Percentiles rank a stretch among this genome's conserved stretches.
Evolutionary conservation across 2,888 invertebrate species (phyloP).

Genomic region (Caenorhabditis sp.): DNA sequence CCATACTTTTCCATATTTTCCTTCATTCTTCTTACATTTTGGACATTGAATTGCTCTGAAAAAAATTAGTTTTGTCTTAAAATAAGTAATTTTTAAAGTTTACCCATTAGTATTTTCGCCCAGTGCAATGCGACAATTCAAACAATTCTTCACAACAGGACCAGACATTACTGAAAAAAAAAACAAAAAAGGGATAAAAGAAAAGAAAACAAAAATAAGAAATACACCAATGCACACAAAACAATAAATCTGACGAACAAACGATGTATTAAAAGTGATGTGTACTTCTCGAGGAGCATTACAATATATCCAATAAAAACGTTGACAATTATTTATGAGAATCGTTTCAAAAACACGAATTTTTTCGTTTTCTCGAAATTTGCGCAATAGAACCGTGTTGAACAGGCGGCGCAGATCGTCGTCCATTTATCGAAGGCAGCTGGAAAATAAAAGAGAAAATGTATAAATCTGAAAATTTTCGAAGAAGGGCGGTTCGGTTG

Average conservation of each 20-base stretch:
- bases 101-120: slow-evolving; percentile 20
- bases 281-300: too few species aligned
- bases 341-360: too few species aligned
- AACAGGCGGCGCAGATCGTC: slow-evolving; percentile 32
- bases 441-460: neutral
- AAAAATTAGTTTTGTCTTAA: slow-evolving; percentile 4
- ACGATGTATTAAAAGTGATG: neutral
- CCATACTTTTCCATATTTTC: slow-evolving; percentile 61
- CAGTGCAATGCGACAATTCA: slow-evolving; percentile 43
- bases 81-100: neutral
- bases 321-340: too few species aligned
- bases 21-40: slow-evolving; percentile 64
- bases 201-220: slow-evolving; percentile 6
- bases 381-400: slow-evolving; percentile 2
- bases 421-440: slow-evolving; percentile 5
- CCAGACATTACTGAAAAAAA: slow-evolving; percentile 24
- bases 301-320: too few species aligned
- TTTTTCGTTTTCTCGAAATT: neutral
- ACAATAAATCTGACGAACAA: slow-evolving; percentile 12
- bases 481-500: neutral
- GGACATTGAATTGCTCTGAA: slow-evolving; percentile 49
- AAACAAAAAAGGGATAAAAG: neutral
- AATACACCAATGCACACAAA: slow-evolving; percentile 20
- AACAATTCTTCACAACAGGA: slow-evolving; percentile 43
- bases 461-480: neutral